Conservation (phyloP, 2,113 vertebrate genomes). For the Oxyruncus cristatus region DNA sequence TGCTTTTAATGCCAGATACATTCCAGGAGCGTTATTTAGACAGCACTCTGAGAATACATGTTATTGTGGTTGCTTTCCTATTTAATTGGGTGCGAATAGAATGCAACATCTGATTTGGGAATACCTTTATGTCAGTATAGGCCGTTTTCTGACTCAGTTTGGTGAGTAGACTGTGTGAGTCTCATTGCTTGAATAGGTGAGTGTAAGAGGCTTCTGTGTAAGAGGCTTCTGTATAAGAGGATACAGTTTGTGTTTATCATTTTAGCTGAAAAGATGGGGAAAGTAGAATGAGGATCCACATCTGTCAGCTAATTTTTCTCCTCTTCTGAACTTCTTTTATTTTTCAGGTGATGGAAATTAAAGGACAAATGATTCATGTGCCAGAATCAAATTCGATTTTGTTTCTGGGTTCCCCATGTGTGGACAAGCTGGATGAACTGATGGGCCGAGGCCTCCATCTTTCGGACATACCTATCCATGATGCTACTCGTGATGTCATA, state of each 20-base stretch:
- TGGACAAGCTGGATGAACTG: slow-evolving; percentile 96
- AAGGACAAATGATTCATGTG: slow-evolving; percentile 98
- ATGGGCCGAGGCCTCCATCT: slow-evolving; percentile 96
- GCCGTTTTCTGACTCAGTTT: neutral
- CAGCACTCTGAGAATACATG: neutral
- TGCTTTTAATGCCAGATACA: neutral
- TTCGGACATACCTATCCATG: slow-evolving; percentile 97
- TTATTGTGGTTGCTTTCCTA: neutral
- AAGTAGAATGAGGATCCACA: neutral
- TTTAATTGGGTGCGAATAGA: neutral
- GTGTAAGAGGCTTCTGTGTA: neutral
- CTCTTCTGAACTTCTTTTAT: slow-evolving; percentile 5
- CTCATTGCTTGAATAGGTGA: neutral
- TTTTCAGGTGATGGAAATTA: slow-evolving; percentile 95
- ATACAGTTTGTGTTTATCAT: neutral
- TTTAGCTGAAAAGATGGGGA: neutral
- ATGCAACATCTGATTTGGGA: neutral
- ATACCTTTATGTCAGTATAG: neutral
- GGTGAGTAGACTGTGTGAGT: neutral
- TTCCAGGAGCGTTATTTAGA: neutral
- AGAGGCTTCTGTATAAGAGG: neutral
- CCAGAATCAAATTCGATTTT: slow-evolving; percentile 92
- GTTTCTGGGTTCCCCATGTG: slow-evolving; percentile 95
- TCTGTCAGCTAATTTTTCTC: neutral
- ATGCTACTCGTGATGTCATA: slow-evolving; percentile 95